Conservation (phyloP, 2,797 vertebrate species). For the Fundulus diaphanus region DNA sequence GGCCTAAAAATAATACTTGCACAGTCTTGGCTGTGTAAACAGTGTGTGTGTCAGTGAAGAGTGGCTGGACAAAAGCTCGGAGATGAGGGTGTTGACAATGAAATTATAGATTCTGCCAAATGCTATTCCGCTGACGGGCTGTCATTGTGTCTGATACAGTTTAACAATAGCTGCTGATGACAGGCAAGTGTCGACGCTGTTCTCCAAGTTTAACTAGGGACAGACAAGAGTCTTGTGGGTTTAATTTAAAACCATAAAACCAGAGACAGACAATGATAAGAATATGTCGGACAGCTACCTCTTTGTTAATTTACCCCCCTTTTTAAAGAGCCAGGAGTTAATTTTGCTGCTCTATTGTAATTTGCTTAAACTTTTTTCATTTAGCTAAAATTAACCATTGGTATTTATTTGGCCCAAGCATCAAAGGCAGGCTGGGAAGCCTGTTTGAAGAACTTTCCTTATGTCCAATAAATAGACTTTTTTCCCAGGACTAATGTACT, state of each 20-base stretch:
- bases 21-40: slow-evolving; percentile 24
- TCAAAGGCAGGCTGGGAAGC: too few species aligned
- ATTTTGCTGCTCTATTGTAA: neutral
- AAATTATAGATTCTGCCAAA: slow-evolving; percentile 31
- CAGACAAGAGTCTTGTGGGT: slow-evolving; percentile 10
- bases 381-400: neutral
- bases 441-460: too few species aligned
- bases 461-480: too few species aligned
- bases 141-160: slow-evolving; percentile 40
- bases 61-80: slow-evolving; percentile 39
- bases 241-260: slow-evolving; percentile 4
- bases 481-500: too few species aligned
- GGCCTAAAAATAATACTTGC: slow-evolving; percentile 29
- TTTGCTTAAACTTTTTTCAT: neutral
- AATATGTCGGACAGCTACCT: slow-evolving; percentile 6
- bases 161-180: slow-evolving; percentile 55
- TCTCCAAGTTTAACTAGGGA: slow-evolving; percentile 9
- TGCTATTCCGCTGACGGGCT: slow-evolving; percentile 38
- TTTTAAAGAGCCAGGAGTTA: neutral
- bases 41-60: slow-evolving; percentile 27
- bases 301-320: neutral
- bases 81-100: slow-evolving; percentile 42
- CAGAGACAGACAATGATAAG: neutral
- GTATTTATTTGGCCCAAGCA: too few species aligned
- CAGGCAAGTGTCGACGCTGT: slow-evolving; percentile 16